Base-by-base conservation (phyloP, 1,140 invertebrate genomes). In the Nylanderia fulva region DNA sequence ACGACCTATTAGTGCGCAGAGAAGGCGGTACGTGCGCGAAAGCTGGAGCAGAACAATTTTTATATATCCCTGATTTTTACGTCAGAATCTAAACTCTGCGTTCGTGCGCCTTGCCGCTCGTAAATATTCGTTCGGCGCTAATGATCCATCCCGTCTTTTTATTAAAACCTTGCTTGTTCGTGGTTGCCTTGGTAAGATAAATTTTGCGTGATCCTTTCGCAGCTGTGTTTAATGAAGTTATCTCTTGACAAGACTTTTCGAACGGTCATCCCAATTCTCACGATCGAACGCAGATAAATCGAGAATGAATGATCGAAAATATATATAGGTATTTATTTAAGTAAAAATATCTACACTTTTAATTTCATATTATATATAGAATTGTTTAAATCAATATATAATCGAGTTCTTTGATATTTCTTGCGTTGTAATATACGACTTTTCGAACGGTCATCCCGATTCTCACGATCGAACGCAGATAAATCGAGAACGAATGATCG, bases 11-110 rank as follows among this genome's bases (percentile, higher is more conserved):
- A 84, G 42, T 21, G 63, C 71, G 80, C 27, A 76, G 56, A 21
- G 45, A 36, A 84, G 39, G 29, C n/a, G 56, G 63, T 36, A 45
- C 29, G 71, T 42, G 71, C 66, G 66, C 66, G 52, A 72, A 63
- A 82, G 66, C 66, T 72, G 63, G 21, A 45, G 45, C 52, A 85
- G 42, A 80, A 85, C 72, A 85, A 60, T 82, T 61, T 82, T 85
- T 85, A 85, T 85, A 85, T 85, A 48, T 39, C n/a, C 15, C 52
- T n/a, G 58, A 27, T 39, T 74, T 48, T 48, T 75, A 66, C 45
- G n/a, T 36, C 56, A 82, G 63, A 86, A 86, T 76, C 27, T 74
- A 76, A 84, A 29, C 69, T 27, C 29, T n/a, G n/a, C 29, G 29
- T 86, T 74, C 64, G 29, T 8, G 66, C 77, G 64, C 77, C 77